A percentile compares a stretch with the other conserved stretches of the same genome.
Evolutionary conservation across 2,113 vertebrate genomes (phyloP).

Genomic region (Nerophis ophidion): DNA sequence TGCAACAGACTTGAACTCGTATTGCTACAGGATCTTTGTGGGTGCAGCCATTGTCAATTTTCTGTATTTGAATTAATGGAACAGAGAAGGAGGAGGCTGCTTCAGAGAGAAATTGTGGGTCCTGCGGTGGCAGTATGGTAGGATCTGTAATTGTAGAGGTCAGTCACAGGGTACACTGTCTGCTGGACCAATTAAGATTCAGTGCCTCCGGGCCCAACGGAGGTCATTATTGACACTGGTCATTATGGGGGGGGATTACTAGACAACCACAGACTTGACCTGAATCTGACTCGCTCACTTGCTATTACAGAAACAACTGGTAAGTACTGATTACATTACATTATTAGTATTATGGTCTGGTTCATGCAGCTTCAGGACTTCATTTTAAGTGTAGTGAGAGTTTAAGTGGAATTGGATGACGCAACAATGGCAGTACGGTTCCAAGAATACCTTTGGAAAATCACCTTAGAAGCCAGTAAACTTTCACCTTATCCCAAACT

Average conservation of each 20-base stretch:
- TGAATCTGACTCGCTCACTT: constrained; percentile 27
- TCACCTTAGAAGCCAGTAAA: constrained; percentile 42
- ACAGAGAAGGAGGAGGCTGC: constrained; percentile 6
- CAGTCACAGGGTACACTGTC: constrained; percentile 60
- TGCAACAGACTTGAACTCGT: constrained; percentile 34
- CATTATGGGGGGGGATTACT: constrained; percentile 42
- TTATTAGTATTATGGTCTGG: too few species aligned
- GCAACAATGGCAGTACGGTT: too few species aligned
- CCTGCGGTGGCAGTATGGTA: constrained; percentile 27
- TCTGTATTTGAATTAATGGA: constrained; percentile 2
- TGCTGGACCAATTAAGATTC: constrained; percentile 59
- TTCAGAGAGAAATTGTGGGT: constrained; percentile 11
- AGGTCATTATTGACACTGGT: constrained; percentile 63
- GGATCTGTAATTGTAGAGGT: constrained; percentile 49
- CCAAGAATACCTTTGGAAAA: background rate
- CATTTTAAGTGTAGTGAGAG: constrained; percentile 6
- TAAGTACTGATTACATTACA: constrained; percentile 17
- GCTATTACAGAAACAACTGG: constrained; percentile 23
- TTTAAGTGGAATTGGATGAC: background rate
- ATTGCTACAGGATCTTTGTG: constrained; percentile 20
- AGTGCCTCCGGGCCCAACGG: constrained; percentile 43
- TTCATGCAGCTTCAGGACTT: constrained; percentile 6
- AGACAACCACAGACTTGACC: constrained; percentile 40
- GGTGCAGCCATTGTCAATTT: constrained; percentile 1
- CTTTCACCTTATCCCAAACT: constrained; percentile 21